phyloP scores from a whole-genome alignment of 2,888 invertebrate genomes.

The Harpagoxenus sublaevis region DNA sequence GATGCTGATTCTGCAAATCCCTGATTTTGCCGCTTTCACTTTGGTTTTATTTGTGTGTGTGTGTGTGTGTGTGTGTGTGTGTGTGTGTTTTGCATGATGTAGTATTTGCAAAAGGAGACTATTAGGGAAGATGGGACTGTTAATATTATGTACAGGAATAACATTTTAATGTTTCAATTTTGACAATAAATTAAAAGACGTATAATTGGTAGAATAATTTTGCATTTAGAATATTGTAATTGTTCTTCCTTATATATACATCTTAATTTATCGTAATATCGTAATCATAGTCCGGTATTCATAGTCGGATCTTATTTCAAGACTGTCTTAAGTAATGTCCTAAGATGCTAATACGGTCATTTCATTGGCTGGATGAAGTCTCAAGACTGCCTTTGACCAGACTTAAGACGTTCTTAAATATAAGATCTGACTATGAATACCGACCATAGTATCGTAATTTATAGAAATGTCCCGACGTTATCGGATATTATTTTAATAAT shows the following conservation, averaged over 20 bases:
- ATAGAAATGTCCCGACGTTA: background rate
- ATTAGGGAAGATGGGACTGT: too few species aligned
- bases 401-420: too few species aligned
- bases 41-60: background rate
- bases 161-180: background rate
- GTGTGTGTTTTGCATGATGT: conserved; percentile 7
- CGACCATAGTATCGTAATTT: background rate
- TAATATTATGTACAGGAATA: background rate
- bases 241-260: background rate
- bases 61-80: background rate
- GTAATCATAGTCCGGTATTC: too few species aligned
- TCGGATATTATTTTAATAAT: background rate
- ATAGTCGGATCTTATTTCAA: too few species aligned
- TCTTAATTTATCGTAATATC: too few species aligned
- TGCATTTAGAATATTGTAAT: background rate
- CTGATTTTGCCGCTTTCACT: background rate
- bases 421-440: too few species aligned
- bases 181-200: conserved; percentile 9
- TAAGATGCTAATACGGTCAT: too few species aligned
- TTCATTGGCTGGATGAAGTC: too few species aligned
- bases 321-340: too few species aligned
- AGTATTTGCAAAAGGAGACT: background rate
- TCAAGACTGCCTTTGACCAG: too few species aligned
- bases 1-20: background rate
- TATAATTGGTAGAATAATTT: background rate